phyloP scores from a whole-genome alignment of 2,888 invertebrate species.

The Volucella zonaria region DNA sequence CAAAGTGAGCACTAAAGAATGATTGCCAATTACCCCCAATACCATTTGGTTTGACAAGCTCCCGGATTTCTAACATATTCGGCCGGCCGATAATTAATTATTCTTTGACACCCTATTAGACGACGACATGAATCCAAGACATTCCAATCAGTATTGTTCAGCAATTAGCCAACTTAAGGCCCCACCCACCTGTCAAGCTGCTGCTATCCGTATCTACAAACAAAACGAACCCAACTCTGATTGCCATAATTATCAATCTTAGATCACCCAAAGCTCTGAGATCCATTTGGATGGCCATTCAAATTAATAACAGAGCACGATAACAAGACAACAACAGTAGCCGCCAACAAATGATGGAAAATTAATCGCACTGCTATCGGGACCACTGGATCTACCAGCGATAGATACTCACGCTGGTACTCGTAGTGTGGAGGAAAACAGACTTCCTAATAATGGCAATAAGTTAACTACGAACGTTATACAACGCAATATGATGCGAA shows the following conservation, averaged over 20 bases:
- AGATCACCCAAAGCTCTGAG: constrained; percentile 40
- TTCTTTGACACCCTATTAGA: constrained; percentile 58
- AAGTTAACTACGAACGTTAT: constrained; percentile 26
- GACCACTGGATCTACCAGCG: constrained; percentile 19
- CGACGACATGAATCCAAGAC: constrained; percentile 48
- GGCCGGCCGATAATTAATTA: constrained; percentile 56
- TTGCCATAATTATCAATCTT: constrained; percentile 45
- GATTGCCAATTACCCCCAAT: constrained; percentile 28
- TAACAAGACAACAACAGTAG: constrained; percentile 36
- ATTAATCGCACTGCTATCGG: constrained; percentile 48
- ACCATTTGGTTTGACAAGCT: constrained; percentile 40
- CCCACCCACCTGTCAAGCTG: constrained; percentile 2
- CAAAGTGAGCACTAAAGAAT: neutral
- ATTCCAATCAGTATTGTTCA: constrained; percentile 49
- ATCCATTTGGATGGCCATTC: constrained; percentile 34
- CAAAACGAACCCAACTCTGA: neutral
- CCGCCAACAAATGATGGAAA: constrained; percentile 30
- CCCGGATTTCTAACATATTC: constrained; percentile 41
- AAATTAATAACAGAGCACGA: constrained; percentile 57
- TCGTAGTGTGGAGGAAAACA: constrained; percentile 36
- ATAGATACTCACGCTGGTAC: too few species aligned
- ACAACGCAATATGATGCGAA: neutral
- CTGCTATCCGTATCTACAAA: neutral
- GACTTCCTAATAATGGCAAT: constrained; percentile 33
- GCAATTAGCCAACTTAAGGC: constrained; percentile 38